These are phyloP conservation scores for Polyodon spathula DNA, from an alignment of 2,113 vertebrate genomes.

Conservation along the genomic window DNA sequence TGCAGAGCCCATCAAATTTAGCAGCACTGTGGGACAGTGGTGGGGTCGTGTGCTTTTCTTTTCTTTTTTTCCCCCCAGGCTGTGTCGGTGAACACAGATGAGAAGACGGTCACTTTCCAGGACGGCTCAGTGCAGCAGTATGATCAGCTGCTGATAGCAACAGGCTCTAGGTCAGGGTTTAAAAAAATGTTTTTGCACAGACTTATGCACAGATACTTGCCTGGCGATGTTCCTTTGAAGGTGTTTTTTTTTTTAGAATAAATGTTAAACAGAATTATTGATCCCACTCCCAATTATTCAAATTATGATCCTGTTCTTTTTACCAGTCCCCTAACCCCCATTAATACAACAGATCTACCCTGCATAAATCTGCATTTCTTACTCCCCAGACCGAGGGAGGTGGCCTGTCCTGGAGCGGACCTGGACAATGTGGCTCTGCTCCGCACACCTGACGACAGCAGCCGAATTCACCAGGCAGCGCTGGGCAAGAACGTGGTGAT, in stretches of 20 bases:
- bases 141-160: slow-evolving; percentile 68
- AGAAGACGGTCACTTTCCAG: slow-evolving; percentile 48
- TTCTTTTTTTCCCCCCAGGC: slow-evolving; percentile 45
- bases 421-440: slow-evolving; percentile 59
- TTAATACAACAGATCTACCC: too few species aligned
- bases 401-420: slow-evolving; percentile 59
- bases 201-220: too few species aligned
- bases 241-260: too few species aligned
- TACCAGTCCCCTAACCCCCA: background rate
- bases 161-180: slow-evolving; percentile 61
- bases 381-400: slow-evolving; percentile 48
- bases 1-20: too few species aligned
- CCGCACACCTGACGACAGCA: slow-evolving; percentile 60
- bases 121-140: slow-evolving; percentile 59
- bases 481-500: slow-evolving; percentile 52
- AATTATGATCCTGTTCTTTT: background rate
- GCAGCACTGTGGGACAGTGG: too few species aligned
- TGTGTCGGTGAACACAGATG: slow-evolving; percentile 44
- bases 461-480: slow-evolving; percentile 52
- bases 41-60: too few species aligned
- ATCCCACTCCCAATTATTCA: background rate
- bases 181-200: too few species aligned
- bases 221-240: too few species aligned
- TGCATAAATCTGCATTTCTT: too few species aligned
- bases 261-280: background rate